phyloP scores from a whole-genome alignment of 2,113 vertebrate genomes.

The Xyrauchen texanus region DNA sequence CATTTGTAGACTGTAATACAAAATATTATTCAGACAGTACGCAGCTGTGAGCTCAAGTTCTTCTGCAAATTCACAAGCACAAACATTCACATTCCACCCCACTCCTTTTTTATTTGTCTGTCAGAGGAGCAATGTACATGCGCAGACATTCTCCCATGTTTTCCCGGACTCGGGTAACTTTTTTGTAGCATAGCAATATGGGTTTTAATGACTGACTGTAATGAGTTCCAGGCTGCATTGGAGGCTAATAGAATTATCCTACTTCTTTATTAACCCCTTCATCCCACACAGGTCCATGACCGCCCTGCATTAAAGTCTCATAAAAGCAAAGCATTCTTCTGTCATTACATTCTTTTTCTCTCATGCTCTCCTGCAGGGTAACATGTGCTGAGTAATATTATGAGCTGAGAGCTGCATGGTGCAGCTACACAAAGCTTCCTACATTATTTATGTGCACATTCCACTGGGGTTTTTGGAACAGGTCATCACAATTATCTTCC shows the following conservation, averaged over 20 bases:
- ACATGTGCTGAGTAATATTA: no score
- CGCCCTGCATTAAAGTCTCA: background rate
- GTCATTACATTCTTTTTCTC: background rate
- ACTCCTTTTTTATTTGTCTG: background rate
- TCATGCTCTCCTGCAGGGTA: background rate
- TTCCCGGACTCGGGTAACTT: slow-evolving; percentile 14
- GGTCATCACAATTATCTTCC: slow-evolving; percentile 32
- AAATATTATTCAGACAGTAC: background rate
- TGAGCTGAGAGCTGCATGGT: slow-evolving; percentile 19
- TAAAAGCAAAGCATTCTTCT: slow-evolving; percentile 10
- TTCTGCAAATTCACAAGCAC: background rate
- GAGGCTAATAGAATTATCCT: background rate
- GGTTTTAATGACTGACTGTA: slow-evolving; percentile 36
- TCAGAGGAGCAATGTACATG: background rate
- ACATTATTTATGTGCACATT: slow-evolving; percentile 52
- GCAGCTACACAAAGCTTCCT: slow-evolving; percentile 44
- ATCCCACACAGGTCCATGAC: background rate
- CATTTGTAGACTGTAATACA: background rate
- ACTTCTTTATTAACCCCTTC: slow-evolving; percentile 33
- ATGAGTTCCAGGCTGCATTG: slow-evolving; percentile 46
- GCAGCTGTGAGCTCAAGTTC: slow-evolving; percentile 24
- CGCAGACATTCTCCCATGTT: background rate
- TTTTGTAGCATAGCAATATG: slow-evolving; percentile 32
- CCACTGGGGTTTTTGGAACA: slow-evolving; percentile 34
- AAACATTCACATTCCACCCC: background rate